Base-by-base conservation (phyloP, 2,113 vertebrate genomes). In the Sclerurus mexicanus region DNA sequence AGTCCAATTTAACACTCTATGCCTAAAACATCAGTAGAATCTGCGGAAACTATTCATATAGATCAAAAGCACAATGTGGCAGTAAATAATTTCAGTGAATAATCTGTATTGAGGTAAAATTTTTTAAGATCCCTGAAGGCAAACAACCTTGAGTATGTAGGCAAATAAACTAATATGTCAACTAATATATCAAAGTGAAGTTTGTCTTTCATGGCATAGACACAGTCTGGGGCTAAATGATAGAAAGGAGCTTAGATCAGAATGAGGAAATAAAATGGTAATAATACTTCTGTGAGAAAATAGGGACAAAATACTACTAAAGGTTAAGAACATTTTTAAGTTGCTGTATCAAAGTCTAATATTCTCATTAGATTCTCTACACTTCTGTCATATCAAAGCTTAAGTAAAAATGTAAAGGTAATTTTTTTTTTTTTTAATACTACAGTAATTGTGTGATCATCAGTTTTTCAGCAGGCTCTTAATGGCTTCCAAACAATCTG, bases 1-100 rank as follows among this genome's bases (percentile, higher is more conserved):
- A 73, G 42, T 90, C 27, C 71, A 93, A 49, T 91, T 87, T 95
- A 89, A 68, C 18, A 83, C 19, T 24, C 20, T 87, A 5, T 1
- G 5, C 74, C 44, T 58, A 35, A 89, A 94, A 87, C 72, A 75
- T 53, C 74, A 46, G 63, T 76, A 58, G 89, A 92, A 76, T 94
- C 84, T 87, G 40, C 49, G 42, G 59, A 58, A 92, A 76, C 6
- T 56, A 21, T 79, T 97, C 49, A 66, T 30, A 39, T 50, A 74
- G 67, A 62, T 97, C 85, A 90, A 95, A 95, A 83, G 82, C 42
- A 79, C n/a, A 40, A 46, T 33, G 23, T 89, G 64, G 30, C 52
- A 85, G 30, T 94, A 92, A 90, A 78, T 95, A 84, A 83, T 89
- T 95, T 89, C 77, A 59, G 25, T 64, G 69, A 72, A 63, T 89